Base-by-base conservation (phyloP, 2,888 invertebrate species). In the Agrotis ipsilon region DNA sequence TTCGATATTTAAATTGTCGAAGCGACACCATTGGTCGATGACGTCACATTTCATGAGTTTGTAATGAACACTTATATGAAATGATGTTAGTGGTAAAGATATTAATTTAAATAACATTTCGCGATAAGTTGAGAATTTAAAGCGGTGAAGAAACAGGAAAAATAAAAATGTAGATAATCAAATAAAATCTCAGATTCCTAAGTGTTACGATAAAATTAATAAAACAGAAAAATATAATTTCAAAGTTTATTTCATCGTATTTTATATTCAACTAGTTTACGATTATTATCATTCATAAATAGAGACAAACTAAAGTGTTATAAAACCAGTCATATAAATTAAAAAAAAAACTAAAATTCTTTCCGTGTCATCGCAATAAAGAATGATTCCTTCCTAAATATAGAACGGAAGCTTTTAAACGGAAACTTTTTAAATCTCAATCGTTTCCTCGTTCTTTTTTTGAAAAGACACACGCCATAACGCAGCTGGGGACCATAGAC, bases 401-500 rank as follows among this genome's bases (percentile, higher is more conserved):
- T 83, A 81, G 81, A 87, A 83, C 77, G 66, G 79, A 79, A 79
- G 79, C 79, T 79, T 75, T 79, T 65, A 79, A 84, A 72, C 87
- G 88, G 89, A 88, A 88, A 83, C 86, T 80, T 80, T 81, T 78
- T 88, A 87, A 88, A 86, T 88, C 84, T 84, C 82, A 85, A 81
- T 79, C 80, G 85, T 85, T 87, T 89, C 88, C 90, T 87, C 81
- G 81, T 89, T 88, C 78, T 86, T 88, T 90, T 89, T 85, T 89
- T 86, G 81, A 81, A 81, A 86, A 81, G 91, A 92, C 92, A 92
- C 94, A 93, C 92, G 93, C 93, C 93, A 89, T 81, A 82, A 73
- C 89, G 81, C 94, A 93, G 92, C 92, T 94, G 93, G 89, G 82
- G 80, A 83, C 82, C 88, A 85, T 84, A 87, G 86, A 87, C 82